Evolutionary conservation across 1,140 invertebrate genomes (phyloP).

Genomic region (Pogonognathellus flavescens): DNA sequence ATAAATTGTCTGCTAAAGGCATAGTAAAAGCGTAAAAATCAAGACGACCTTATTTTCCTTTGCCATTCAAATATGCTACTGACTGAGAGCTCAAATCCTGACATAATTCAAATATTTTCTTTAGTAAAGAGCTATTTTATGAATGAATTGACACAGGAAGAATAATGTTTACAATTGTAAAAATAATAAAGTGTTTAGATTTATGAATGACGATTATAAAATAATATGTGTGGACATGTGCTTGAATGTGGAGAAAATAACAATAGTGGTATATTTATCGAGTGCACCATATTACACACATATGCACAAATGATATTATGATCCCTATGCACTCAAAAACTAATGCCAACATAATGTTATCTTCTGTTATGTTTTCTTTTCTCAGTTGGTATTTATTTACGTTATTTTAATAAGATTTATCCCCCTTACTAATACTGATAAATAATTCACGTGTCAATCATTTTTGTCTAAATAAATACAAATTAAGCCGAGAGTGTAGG

Average conservation of each 20-base stretch:
- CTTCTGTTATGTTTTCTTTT: slow-evolving; percentile 5
- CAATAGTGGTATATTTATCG: neutral
- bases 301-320: too few relatives aligned
- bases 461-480: slow-evolving; percentile 15
- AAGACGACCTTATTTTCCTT: neutral
- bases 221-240: neutral
- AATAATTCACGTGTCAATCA: slow-evolving; percentile 42
- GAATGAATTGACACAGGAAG: slow-evolving; percentile 27
- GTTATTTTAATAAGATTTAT: slow-evolving; percentile 25
- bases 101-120: slow-evolving; percentile 25
- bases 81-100: neutral
- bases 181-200: slow-evolving; percentile 14
- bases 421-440: slow-evolving; percentile 8
- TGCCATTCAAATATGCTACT: neutral
- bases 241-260: neutral
- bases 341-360: neutral
- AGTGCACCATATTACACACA: too few relatives aligned
- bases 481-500: slow-evolving; percentile 3
- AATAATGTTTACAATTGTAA: neutral
- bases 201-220: slow-evolving; percentile 25
- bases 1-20: too few relatives aligned
- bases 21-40: too few relatives aligned
- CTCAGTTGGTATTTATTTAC: slow-evolving; percentile 2
- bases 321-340: neutral
- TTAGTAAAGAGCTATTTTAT: neutral